Percentiles rank a stretch among this genome's conserved stretches.
Evolutionary conservation across 2,888 invertebrate genomes (phyloP).

Genomic region (Cephus pygmeus): DNA sequence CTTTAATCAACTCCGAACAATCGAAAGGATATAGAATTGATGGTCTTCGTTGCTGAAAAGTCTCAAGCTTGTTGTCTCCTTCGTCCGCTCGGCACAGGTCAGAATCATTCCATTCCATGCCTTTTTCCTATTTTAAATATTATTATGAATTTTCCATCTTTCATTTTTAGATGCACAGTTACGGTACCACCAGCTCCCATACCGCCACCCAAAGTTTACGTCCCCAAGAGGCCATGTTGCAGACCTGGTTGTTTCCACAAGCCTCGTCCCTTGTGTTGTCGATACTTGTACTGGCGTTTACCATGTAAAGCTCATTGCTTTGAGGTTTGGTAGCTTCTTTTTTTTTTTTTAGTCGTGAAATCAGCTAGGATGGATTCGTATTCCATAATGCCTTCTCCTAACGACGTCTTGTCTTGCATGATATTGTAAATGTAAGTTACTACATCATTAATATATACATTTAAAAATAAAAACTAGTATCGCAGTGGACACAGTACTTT

Average conservation of each 20-base stretch:
- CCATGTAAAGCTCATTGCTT: conserved; percentile 50
- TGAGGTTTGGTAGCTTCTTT: conserved; percentile 36
- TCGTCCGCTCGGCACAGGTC: conserved; percentile 44
- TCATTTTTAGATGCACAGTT: conserved; percentile 29
- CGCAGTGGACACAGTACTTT: neutral
- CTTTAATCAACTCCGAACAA: conserved; percentile 1
- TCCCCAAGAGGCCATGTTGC: conserved; percentile 38
- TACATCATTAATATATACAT: neutral
- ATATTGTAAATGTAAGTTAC: neutral
- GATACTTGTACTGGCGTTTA: conserved; percentile 40
- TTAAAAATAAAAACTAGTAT: neutral
- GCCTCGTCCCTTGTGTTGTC: conserved; percentile 39
- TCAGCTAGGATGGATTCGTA: no score
- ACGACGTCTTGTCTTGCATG: neutral
- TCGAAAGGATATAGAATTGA: neutral
- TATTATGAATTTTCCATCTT: neutral
- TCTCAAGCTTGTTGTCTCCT: neutral
- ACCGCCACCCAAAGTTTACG: conserved; percentile 27
- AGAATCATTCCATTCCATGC: conserved; percentile 9
- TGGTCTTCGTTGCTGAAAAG: neutral
- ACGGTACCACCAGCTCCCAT: conserved; percentile 33
- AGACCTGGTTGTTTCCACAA: conserved; percentile 40
- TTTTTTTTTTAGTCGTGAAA: no score
- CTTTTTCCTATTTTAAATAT: neutral
- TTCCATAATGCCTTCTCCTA: neutral